Base-by-base conservation (phyloP, 2,113 vertebrate genomes). In the Syngnathus typhle region DNA sequence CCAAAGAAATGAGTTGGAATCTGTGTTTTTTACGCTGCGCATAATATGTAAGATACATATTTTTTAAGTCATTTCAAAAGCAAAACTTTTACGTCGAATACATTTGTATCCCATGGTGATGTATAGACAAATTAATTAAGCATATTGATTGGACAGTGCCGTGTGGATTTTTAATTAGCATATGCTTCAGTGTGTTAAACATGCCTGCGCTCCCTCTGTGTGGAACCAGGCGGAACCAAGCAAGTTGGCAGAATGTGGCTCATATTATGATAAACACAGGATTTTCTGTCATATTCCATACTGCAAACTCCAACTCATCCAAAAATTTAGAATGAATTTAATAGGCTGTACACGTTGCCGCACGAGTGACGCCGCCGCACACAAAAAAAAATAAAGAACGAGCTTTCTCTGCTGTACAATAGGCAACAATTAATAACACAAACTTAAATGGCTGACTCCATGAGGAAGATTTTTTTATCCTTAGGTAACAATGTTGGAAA, bases 121-220 rank as follows among this genome's bases (percentile, higher is more conserved):
- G 81, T 87, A 88, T 83, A 74, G 88, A 89, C 83, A 80, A 80
- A 84, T 87, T 88, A 83, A 91, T 90, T 83, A 89, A 80, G 76
- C 85, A 83, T 82, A 91, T 86, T 87, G 88, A 90, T 89, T 76
- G 64, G 56, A 73, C 67, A 69, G 65, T 64, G 74, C 61, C 69
- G 80, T 85, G 86, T 88, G 80, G 84, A 86, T 89, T 89, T 90
- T 89, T 90, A 89, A 90, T 90, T 87, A 90, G 84, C 13, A 49
- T 82, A 89, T 82, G 85, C 78, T 84, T 87, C 77, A 88, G 73
- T 89, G 83, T 87, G 78, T 88, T 82, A 82, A 58, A 88, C 84
- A 86, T 85, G 77, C 80, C 72, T 73, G 70, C 46, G 62, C 71
- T 74, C 77, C 74, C 71, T 85, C 79, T 88, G 81, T 77, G 84